Evolutionary conservation across 2,797 vertebrate species (phyloP).

Genomic region (Rachycentron canadum): DNA sequence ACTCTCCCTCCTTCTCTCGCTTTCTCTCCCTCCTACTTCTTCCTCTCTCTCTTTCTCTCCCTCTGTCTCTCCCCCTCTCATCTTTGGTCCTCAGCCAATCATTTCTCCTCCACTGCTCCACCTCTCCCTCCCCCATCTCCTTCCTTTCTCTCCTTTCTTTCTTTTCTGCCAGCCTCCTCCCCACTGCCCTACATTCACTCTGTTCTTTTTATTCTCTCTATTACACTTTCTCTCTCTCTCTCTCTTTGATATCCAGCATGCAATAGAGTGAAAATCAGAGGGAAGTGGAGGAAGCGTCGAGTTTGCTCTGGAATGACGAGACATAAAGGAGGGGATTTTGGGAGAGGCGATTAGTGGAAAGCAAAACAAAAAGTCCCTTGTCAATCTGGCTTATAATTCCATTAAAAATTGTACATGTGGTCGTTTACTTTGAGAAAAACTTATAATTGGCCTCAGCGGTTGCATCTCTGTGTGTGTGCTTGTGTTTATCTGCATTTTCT

Average conservation of each 20-base stretch:
- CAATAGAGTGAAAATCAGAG: conserved; percentile 49
- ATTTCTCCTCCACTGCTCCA: conserved; percentile 26
- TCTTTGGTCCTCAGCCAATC: conserved; percentile 56
- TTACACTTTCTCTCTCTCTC: conserved; percentile 18
- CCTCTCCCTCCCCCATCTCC: conserved; percentile 46
- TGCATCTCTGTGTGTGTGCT: conserved; percentile 12
- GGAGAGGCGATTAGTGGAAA: conserved; percentile 66
- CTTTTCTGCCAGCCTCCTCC: conserved; percentile 61
- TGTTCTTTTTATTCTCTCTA: conserved; percentile 64
- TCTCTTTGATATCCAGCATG: conserved; percentile 24
- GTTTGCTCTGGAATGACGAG: conserved; percentile 55
- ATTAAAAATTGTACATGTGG: conserved; percentile 66
- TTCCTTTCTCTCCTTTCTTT: conserved; percentile 48
- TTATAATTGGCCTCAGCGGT: conserved; percentile 59
- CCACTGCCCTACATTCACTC: conserved; percentile 75
- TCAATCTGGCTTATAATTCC: conserved; percentile 82
- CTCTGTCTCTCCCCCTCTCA: conserved; percentile 13
- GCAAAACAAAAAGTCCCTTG: conserved; percentile 74
- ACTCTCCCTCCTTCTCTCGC: conserved; percentile 28
- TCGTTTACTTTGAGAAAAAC: conserved; percentile 63
- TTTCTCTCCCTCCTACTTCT: background rate
- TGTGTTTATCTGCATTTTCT: conserved; percentile 26
- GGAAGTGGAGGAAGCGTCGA: conserved; percentile 59
- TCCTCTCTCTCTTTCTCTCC: background rate
- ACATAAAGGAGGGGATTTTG: conserved; percentile 67